Evolutionary conservation across 2,888 invertebrate genomes (phyloP), one percentile per base, ranked within the genome.

Genomic region (Drosophila differens): DNA sequence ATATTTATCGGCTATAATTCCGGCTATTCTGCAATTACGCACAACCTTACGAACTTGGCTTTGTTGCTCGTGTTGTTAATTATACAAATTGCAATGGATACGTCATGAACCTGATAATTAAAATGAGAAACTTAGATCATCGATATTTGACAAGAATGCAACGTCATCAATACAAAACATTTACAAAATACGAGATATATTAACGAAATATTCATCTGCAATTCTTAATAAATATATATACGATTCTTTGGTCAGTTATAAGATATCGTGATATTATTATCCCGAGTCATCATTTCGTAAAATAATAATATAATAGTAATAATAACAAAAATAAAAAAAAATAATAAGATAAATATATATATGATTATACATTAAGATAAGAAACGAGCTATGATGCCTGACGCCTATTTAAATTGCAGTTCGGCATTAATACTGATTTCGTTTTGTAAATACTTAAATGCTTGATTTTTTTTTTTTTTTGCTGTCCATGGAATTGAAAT

Each of bases 401-500:
- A 72, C 53, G 54, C 28, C 30, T 22, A 9, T 67, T 63, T 35
- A 25, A 66, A 60, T 35, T 16, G 54, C 55, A 76, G 53, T 60
- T 79, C 37, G 53, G 41, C 47, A 54, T 25, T 61, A 28, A 30
- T n/a, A 28, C 22, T 25, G 49, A 33, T 39, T 37, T 35, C 35
- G 37, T 32, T 70, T 41, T 25, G 47, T 55, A 67, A 57, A 60
- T 41, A 74, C 22, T 25, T 69, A 39, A 64, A 22, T 49, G 54
- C 55, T 44, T 44, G 19, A 6, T 12, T 10, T 41, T 44, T 14
- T 12, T 47, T 47, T 39, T 37, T 41, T 39, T 52, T 35, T 49
- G 55, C 41, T 79, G 57, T 74, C 58, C 52, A 63, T 59, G 60
- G 67, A 74, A 74, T 61, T 67, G 51, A 68, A 90, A 85, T 78